Evolutionary conservation across 2,113 vertebrate genomes (phyloP).

Genomic region (Canis aureus): DNA sequence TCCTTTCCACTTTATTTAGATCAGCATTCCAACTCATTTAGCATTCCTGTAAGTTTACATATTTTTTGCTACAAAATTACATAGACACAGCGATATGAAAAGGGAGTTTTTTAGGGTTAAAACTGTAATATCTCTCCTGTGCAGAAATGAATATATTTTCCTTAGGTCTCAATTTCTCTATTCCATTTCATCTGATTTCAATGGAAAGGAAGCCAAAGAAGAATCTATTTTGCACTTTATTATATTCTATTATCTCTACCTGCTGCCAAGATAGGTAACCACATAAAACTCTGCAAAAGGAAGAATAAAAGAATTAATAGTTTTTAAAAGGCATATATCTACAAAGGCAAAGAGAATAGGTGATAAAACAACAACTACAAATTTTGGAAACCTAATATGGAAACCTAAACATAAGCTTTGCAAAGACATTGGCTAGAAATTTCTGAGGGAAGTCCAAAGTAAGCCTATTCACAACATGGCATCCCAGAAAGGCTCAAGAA

Average conservation of each 20-base stretch:
- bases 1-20: neutral
- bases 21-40: neutral
- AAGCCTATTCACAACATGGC: neutral
- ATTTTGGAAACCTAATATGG: neutral
- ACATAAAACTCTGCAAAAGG: slow-evolving; percentile 52
- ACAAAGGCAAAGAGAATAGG: neutral
- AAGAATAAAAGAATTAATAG: neutral
- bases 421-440: neutral
- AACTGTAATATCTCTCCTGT: slow-evolving; percentile 15
- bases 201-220: slow-evolving; percentile 18
- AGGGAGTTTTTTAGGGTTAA: slow-evolving; percentile 53
- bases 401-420: neutral
- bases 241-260: slow-evolving; percentile 42
- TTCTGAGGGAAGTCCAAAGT: neutral
- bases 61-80: slow-evolving; percentile 48
- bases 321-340: neutral
- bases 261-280: slow-evolving; percentile 20
- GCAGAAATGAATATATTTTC: slow-evolving; percentile 65
- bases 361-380: neutral
- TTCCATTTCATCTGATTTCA: neutral
- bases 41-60: neutral
- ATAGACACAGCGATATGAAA: slow-evolving; percentile 19
- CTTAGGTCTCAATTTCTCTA: slow-evolving; percentile 47
- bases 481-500: neutral
- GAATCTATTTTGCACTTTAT: slow-evolving; percentile 38